Evolutionary conservation across 2,797 vertebrate genomes (phyloP), one percentile per base, ranked within the genome.

Genomic region (Sparidentex hasta): DNA sequence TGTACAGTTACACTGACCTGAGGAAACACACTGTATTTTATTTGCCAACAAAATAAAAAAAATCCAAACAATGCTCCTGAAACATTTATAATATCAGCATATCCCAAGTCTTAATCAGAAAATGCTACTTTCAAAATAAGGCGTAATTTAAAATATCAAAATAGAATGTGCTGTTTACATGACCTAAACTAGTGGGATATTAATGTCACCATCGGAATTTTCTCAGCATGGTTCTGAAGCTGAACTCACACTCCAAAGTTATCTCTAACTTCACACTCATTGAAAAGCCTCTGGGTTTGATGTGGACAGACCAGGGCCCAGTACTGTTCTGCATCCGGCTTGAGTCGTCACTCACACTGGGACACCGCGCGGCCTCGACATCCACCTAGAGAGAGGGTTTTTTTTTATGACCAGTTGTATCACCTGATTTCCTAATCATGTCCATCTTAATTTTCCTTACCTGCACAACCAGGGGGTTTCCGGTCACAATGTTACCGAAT

Each of bases 1-100:
- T 1, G 18, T 57, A 44, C 87, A 93, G 4, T 72, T 61, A 65
- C 90, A 93, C 44, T 79, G 47, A 84, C 91, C 92, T 93, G 59
- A 1, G 38, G 51, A 47, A 66, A 48, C n/a, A 27, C 29, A 7
- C 43, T 4, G 1, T 12, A 47, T 16, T 5, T n/a, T 14, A 16
- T 18, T 58, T 47, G 5, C 38, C 38, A 38, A 8, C 11, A 38
- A 38, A 38, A 38, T 38, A 38, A 38, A 38, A 38, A 3, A 9
- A 11, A 9, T 38, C 38, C 9, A 38, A 38, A 38, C 38, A 38
- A 11, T 38, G 38, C 38, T 11, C 38, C 9, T 38, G 0, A 38
- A 38, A 38, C 38, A 1, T 38, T 38, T 2, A 38, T 38, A 38
- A 38, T 38, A 38, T 38, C 38, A 38, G 38, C 9, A 38, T 38